Evolutionary conservation across 2,113 vertebrate species (phyloP), one percentile per base, ranked within the genome.

Genomic region (Reinhardtius hippoglossoides): DNA sequence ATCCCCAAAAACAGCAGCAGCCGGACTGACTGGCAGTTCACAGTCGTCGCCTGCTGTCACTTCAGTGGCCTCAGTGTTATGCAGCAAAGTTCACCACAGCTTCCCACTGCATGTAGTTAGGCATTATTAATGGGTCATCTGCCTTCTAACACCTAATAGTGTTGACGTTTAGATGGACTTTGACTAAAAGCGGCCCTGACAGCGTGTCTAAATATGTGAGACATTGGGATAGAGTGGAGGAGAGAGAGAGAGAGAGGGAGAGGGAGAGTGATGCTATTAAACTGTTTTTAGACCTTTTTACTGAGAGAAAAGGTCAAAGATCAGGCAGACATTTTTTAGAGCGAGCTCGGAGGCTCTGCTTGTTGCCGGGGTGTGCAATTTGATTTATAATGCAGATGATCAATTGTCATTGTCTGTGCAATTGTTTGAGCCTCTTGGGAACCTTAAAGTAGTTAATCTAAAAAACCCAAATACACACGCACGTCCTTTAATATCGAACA

Each of bases 121-220:
- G 56, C 72, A 40, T 86, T 88, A 78, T 84, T 84, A 86, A 87
- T 77, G 75, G 74, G 42, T 68, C 81, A 63, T 79, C 79, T 63
- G 73, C 58, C 74, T 67, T 82, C 65, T 68, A 86, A 87, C 84
- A 87, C 85, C 67, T 88, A 79, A 82, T 26, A 85, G 57, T 67
- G 42, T 78, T 74, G 90, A 89, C 73, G 48, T 40, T 74, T 62
- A 78, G 62, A 88, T 79, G 76, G 69, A 81, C 78, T 82, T 83
- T 80, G 83, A 88, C 80, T 74, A 9, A 75, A 73, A 89, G 74
- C 31, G 73, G 58, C 20, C 44, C 76, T 84, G 89, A 90, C 83
- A 86, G 72, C 52, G 26, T 78, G 80, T 86, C 68, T 83, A 82
- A 81, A 83, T 89, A 78, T 80, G 59, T 83, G 73, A 85, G 73